Conservation (phyloP, 1,140 invertebrate species). For the Pseudomyrmex pallidus region DNA sequence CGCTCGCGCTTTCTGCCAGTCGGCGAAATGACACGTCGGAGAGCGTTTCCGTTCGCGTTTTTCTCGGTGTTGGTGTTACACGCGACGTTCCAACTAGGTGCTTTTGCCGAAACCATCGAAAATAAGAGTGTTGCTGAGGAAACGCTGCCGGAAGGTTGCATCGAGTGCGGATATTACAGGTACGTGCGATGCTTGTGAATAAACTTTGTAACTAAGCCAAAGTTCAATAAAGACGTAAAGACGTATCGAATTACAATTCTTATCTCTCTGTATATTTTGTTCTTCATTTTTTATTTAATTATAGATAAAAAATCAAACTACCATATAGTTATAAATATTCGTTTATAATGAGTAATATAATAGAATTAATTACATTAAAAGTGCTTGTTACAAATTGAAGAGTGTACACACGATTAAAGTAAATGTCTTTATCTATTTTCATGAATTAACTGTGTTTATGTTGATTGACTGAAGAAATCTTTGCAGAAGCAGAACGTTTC, state of each 20-base stretch:
- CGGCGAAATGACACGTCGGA: conserved; percentile 73
- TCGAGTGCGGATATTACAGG: conserved; percentile 77
- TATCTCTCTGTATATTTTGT: neutral
- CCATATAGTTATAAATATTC: too few relatives aligned
- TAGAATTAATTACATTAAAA: too few relatives aligned
- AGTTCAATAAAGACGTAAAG: neutral
- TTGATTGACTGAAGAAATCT: too few relatives aligned
- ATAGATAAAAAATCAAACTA: too few relatives aligned
- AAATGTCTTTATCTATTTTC: too few relatives aligned
- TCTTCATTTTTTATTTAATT: conserved; percentile 11
- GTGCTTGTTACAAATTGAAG: too few relatives aligned
- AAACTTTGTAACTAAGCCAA: neutral
- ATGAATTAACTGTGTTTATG: too few relatives aligned
- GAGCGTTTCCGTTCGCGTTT: conserved; percentile 68
- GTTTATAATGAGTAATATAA: too few relatives aligned
- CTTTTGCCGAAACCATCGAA: conserved; percentile 21
- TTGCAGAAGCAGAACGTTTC: too few relatives aligned
- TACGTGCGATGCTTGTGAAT: conserved; percentile 25
- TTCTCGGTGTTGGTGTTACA: conserved; percentile 54
- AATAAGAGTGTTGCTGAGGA: conserved; percentile 52
- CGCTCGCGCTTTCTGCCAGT: conserved; percentile 69
- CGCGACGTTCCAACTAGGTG: conserved; percentile 45
- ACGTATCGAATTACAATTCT: conserved; percentile 1
- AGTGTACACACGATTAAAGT: too few relatives aligned
- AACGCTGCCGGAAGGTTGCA: conserved; percentile 66